Conservation (phyloP, 2,888 invertebrate species). For the Hypercompe scribonia region DNA sequence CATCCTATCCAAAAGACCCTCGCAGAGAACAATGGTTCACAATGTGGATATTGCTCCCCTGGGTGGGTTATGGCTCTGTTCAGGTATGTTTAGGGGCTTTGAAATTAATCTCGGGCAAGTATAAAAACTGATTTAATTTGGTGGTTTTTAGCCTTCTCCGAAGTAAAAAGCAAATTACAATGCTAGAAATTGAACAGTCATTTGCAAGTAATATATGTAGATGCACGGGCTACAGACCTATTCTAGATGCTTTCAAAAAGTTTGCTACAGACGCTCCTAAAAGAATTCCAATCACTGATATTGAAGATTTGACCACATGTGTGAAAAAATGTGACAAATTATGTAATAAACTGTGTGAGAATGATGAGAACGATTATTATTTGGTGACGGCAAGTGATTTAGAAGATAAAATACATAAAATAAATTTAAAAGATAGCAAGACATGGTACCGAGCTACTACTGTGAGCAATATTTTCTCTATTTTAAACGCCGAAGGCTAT, state of each 20-base stretch:
- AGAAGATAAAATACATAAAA: constrained; percentile 62
- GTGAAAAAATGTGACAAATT: constrained; percentile 57
- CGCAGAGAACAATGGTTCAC: constrained; percentile 87
- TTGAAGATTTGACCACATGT: constrained; percentile 71
- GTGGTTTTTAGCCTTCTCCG: constrained; percentile 30
- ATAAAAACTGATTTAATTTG: not conserved
- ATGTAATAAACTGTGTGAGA: constrained; percentile 36
- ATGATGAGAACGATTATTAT: constrained; percentile 51
- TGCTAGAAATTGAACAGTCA: constrained; percentile 88
- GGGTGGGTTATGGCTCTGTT: constrained; percentile 92
- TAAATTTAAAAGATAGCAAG: constrained; percentile 60
- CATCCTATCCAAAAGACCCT: constrained; percentile 88
- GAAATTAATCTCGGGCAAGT: no score
- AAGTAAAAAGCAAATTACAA: constrained; percentile 42
- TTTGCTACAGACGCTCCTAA: constrained; percentile 87
- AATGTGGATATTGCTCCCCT: constrained; percentile 91
- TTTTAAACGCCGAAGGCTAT: constrained; percentile 74
- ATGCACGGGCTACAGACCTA: constrained; percentile 92
- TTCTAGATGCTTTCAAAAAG: constrained; percentile 92
- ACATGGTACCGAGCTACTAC: constrained; percentile 85
- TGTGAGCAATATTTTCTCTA: constrained; percentile 80
- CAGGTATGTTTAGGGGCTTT: constrained; percentile 69
- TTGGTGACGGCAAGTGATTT: constrained; percentile 36
- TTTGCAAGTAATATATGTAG: constrained; percentile 93
- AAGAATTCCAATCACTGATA: constrained; percentile 76